phyloP scores from a whole-genome alignment of 1,140 invertebrate species.

The Nymphalis io region DNA sequence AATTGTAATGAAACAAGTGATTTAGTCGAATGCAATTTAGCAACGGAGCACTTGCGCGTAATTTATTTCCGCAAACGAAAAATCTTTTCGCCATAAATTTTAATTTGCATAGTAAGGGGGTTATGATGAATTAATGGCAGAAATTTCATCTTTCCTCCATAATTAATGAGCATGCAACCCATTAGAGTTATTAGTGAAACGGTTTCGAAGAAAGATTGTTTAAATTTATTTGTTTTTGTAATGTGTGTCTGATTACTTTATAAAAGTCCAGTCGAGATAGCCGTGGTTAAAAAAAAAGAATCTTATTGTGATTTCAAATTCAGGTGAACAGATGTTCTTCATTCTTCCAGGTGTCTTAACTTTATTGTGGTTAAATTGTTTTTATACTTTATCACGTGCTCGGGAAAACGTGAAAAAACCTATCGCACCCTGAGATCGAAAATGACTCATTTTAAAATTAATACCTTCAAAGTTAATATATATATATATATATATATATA shows the following conservation, averaged over 20 bases:
- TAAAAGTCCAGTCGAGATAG: too few relatives aligned
- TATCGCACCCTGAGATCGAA: too few relatives aligned
- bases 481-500: too few relatives aligned
- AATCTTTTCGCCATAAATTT: conserved; percentile 31
- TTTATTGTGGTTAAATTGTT: too few relatives aligned
- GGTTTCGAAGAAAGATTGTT: conserved; percentile 1
- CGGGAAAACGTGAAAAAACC: too few relatives aligned
- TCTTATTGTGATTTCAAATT: too few relatives aligned
- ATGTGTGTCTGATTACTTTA: background rate
- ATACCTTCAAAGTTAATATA: too few relatives aligned
- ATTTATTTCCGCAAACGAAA: conserved; percentile 26
- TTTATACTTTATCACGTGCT: too few relatives aligned
- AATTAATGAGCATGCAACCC: conserved; percentile 22
- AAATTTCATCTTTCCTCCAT: conserved; percentile 18
- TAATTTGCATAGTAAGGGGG: conserved; percentile 29
- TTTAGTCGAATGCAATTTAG: conserved; percentile 24
- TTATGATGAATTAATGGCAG: conserved; percentile 29
- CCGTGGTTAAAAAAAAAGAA: too few relatives aligned
- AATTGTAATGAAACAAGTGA: conserved; percentile 27
- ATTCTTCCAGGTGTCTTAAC: too few relatives aligned
- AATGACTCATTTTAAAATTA: too few relatives aligned
- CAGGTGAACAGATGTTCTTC: too few relatives aligned
- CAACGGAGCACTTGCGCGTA: conserved; percentile 16
- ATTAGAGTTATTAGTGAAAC: conserved; percentile 19
- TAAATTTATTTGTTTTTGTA: background rate